A percentile compares a stretch with the other conserved stretches of the same genome.
phyloP scores from a whole-genome alignment of 2,113 vertebrate species.

The Actinemys pallida region DNA sequence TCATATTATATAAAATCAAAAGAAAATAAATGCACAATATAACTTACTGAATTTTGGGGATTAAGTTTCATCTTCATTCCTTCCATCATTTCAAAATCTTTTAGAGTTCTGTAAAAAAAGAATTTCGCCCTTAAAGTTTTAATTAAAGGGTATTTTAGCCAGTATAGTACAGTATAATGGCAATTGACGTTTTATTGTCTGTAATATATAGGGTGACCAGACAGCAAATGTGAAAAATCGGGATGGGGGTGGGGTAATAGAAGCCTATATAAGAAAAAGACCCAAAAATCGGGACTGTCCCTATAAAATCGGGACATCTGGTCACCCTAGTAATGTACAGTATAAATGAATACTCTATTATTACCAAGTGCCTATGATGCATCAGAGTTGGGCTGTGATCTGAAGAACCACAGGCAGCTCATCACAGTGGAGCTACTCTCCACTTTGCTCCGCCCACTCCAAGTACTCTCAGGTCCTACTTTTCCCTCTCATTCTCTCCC shows the following conservation, averaged over 20 bases:
- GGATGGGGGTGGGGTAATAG: no score
- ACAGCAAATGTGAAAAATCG: no score
- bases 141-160: slow-evolving; percentile 16
- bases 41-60: slow-evolving; percentile 89
- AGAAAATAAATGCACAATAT: background rate
- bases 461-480: background rate
- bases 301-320: no score
- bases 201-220: no score
- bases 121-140: slow-evolving; percentile 25
- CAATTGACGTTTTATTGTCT: background rate
- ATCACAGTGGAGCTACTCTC: background rate
- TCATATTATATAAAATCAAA: background rate
- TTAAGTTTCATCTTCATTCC: slow-evolving; percentile 92
- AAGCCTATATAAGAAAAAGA: no score
- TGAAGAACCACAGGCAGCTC: background rate
- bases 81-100: slow-evolving; percentile 94
- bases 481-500: background rate
- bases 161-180: background rate
- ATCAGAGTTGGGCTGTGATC: background rate
- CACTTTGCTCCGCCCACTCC: background rate
- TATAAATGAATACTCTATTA: background rate
- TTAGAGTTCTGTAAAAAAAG: slow-evolving; percentile 84
- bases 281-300: no score
- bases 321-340: background rate
- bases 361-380: background rate